phyloP scores from a whole-genome alignment of 1,140 invertebrate genomes.

The Drosophila repleta region DNA sequence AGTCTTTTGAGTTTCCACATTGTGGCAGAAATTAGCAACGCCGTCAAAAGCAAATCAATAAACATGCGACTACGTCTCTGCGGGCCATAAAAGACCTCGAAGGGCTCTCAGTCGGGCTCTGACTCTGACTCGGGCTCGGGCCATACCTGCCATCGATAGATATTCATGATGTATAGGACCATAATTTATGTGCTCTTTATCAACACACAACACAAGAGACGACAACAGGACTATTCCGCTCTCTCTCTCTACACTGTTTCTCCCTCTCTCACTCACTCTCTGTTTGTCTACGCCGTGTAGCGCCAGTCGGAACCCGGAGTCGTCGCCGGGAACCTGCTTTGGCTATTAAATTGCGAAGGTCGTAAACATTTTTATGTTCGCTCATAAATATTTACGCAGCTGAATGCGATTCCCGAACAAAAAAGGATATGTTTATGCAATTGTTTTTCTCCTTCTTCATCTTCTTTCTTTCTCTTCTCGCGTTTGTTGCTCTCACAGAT shows the following conservation, averaged over 20 bases:
- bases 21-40: constrained; percentile 51
- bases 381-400: constrained; percentile 48
- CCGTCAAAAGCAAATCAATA: constrained; percentile 45
- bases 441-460: neutral
- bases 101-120: neutral
- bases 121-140: neutral
- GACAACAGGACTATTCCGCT: constrained; percentile 13
- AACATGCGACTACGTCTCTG: constrained; percentile 31
- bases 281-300: constrained; percentile 21
- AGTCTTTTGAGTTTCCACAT: constrained; percentile 23
- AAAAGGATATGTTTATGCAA: constrained; percentile 33
- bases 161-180: constrained; percentile 44
- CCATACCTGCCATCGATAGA: constrained; percentile 40
- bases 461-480: neutral
- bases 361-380: constrained; percentile 55
- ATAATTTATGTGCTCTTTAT: constrained; percentile 52
- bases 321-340: constrained; percentile 17
- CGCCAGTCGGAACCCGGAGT: constrained; percentile 21
- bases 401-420: constrained; percentile 25
- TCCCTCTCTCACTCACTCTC: neutral
- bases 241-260: too few relatives aligned
- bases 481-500: constrained; percentile 16
- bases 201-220: constrained; percentile 27
- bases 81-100: constrained; percentile 30
- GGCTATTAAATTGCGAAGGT: constrained; percentile 47